Conservation (phyloP, 2,888 invertebrate genomes). For the Oscheius sp. region DNA sequence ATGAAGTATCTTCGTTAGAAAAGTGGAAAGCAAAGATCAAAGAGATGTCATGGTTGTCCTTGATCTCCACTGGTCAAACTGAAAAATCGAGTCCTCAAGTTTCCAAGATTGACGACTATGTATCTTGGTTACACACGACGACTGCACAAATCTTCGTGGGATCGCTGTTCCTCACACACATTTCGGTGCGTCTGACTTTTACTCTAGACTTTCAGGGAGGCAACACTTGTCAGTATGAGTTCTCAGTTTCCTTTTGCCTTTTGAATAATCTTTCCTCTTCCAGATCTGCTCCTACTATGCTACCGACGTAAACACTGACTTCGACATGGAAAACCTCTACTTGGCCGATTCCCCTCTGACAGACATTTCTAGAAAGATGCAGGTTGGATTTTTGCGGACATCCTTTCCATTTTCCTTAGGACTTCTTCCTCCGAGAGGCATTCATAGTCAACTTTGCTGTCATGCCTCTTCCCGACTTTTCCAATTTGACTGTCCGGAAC, state of each 20-base stretch:
- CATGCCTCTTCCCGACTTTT: conserved; percentile 64
- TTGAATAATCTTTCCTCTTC: too few relatives aligned
- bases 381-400: conserved; percentile 32
- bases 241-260: too few relatives aligned
- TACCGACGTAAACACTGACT: conserved; percentile 68
- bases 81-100: conserved; percentile 24
- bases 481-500: conserved; percentile 56
- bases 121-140: conserved; percentile 27
- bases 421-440: conserved; percentile 65
- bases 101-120: conserved; percentile 31
- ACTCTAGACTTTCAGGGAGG: too few relatives aligned
- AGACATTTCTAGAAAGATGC: conserved; percentile 68
- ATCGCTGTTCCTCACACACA: conserved; percentile 55
- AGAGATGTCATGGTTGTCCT: conserved; percentile 39
- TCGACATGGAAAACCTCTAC: conserved; percentile 72
- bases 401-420: conserved; percentile 2
- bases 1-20: conserved; percentile 40
- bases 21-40: conserved; percentile 39
- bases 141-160: conserved; percentile 52
- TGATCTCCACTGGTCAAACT: conserved; percentile 23
- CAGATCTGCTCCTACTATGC: conserved; percentile 63
- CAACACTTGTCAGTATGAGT: too few relatives aligned
- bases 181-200: conserved; percentile 45
- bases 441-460: conserved; percentile 71
- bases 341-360: conserved; percentile 68